Evolutionary conservation across 2,113 vertebrate species (phyloP), one percentile per base, ranked within the genome.

Genomic region (Rafetus swinhoei): DNA sequence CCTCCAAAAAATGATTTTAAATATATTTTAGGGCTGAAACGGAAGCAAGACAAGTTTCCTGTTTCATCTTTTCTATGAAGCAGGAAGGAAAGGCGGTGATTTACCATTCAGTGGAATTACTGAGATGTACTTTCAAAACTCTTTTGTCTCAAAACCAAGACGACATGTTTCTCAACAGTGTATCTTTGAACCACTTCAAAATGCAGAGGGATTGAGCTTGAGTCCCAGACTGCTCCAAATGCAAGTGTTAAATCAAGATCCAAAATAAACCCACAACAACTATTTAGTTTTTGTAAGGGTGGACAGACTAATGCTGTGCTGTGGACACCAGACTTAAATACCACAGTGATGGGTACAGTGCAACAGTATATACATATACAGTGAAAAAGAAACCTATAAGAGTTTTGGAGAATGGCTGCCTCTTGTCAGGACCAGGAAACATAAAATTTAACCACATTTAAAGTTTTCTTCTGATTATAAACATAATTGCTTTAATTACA

Each of bases 1-100:
- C 62, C 84, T 79, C 74, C 13, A 25, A 54, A 87, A 65, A 84
- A 95, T 32, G 14, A 74, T 57, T 93, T 91, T 54, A 79, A 52
- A 9, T 83, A 22, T 53, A 84, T 90, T 93, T 95, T 90, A 77
- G 82, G 1, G 13, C 76, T 91, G 22, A 45, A 59, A 50, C 77
- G 27, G 72, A 32, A 93, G 25, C 92, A 92, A 54, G 55, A 69
- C 8, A 60, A 52, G 24, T 53, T 45, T 45, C 50, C 81, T 90
- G 9, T 90, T 84, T 27, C 56, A 81, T 3, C 82, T 92, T 79
- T 85, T 65, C 62, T 72, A 32, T n/a, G 76, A 92, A 86, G 25
- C 53, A 92, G 82, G 18, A 55, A 21, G 21, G 59, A 93, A 93
- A 89, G 81, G 52, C 22, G 52, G 4, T 80, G 69, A 81, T 13